Evolutionary conservation across 2,888 invertebrate species (phyloP).

Genomic region (Lepeophtheirus nordmannii): DNA sequence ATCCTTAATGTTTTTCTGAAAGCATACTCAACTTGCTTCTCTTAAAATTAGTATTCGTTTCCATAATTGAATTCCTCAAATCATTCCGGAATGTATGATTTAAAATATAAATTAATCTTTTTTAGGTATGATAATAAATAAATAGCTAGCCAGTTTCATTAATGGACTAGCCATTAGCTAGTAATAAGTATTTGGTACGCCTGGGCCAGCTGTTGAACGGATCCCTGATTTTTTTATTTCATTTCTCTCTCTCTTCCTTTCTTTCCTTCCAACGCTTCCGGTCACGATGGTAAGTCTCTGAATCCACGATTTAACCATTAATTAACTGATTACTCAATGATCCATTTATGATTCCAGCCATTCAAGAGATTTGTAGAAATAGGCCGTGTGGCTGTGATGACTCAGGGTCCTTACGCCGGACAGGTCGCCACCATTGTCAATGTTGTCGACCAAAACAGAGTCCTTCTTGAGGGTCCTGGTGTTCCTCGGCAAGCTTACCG

Average conservation of each 20-base stretch:
- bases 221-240: neutral
- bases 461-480: constrained; percentile 83
- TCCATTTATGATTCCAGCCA: constrained; percentile 43
- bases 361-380: constrained; percentile 88
- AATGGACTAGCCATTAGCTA: too few species aligned
- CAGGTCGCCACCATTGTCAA: constrained; percentile 88
- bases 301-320: neutral
- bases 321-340: constrained; percentile 1
- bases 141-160: too few species aligned
- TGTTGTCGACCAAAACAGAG: constrained; percentile 89
- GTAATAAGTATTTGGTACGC: too few species aligned
- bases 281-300: constrained; percentile 7
- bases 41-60: too few species aligned
- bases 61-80: too few species aligned
- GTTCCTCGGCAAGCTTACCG: constrained; percentile 63
- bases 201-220: too few species aligned
- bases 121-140: too few species aligned
- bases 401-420: constrained; percentile 74
- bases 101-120: too few species aligned
- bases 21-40: too few species aligned
- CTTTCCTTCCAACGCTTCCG: neutral
- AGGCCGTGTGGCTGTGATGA: constrained; percentile 89
- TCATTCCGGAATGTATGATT: too few species aligned
- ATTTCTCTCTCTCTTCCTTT: neutral
- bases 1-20: too few species aligned